A percentile compares a stretch with the other conserved stretches of the same genome.
Evolutionary conservation across 2,113 vertebrate genomes (phyloP).

Genomic region (Rattus norvegicus): GRCr8 NC_086038.1:51813001-51813500

Average conservation of each 20-base stretch:
- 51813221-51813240: neutral
- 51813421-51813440: neutral
- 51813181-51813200: neutral
- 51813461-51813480: neutral
- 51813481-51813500: neutral
- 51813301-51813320: neutral
- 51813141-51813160: neutral
- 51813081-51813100: neutral
- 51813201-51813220: neutral
- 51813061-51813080: neutral
- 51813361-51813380: neutral
- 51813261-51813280: neutral
- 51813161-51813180: neutral
- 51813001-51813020: neutral
- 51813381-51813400: neutral
- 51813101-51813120: neutral
- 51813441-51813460: neutral
- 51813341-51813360: neutral
- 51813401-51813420: neutral
- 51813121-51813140: neutral
- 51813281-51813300: neutral
- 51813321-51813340: neutral
- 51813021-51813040: neutral
- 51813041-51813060: neutral
- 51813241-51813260: neutral